Evolutionary conservation across 2,797 vertebrate genomes (phyloP), one percentile per base, ranked within the genome.

Genomic region (Enteromius treurensis): DNA sequence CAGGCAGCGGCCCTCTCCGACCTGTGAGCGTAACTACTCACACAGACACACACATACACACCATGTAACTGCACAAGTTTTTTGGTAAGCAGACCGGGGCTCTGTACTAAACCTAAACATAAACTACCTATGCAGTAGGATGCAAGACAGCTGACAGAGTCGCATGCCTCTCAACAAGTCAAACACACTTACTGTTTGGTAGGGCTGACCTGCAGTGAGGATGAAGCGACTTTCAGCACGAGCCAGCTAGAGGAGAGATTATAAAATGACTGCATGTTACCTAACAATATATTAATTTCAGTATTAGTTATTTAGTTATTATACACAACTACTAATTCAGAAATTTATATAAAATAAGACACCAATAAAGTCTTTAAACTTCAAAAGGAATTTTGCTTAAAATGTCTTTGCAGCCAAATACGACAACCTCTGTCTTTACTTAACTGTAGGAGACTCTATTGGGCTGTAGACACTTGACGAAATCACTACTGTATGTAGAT

Each of bases 191-290:
- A 97, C 96, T 85, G 90, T 93, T 80, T 95, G 96, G 89, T 95
- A 96, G 0, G 97, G 96, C 55, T 96, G 94, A 53, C 97, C 96
- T 70, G 95, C 95, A 9, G 96, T 97, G 87, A 98, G 94, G 85
- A 97, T 96, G 85, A 97, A 87, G 67, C 96, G 94, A 53, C 92
- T 94, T 86, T 97, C 96, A 64, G 89, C 88, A 42, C 92, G 92
- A 73, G 97, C 95, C 49, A 97, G 91, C 97, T 97, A 92, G 85
- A 34, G 85, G 40, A 92, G 77, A 85, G 87, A 51, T 40, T 29
- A 70, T 49, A 60, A 53, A 21, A 77, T 62, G 23, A 49, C 2
- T 37, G 13, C 14, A 55, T 58, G 40, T 84, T 11, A 13, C 10
- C 37, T 37, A n/a, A 23, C 19, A 58, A 58, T 73, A 51, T 32